These are phyloP conservation scores for Orthosia cruda DNA, from an alignment of 2,888 invertebrate species.

Conservation along the genomic window DNA sequence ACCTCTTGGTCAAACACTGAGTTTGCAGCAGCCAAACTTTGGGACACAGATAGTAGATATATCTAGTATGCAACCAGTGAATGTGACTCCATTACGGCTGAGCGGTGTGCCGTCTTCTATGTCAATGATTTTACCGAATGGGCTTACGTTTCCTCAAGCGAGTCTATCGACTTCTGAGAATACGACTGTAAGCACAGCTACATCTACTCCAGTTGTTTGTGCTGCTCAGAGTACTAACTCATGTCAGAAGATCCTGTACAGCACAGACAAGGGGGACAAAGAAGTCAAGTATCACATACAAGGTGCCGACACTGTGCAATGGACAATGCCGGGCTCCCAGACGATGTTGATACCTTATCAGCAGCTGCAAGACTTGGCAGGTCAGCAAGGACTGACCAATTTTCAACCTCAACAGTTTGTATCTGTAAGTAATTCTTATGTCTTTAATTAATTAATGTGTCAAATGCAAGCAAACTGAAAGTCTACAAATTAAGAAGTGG, in stretches of 20 bases:
- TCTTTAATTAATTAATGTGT: not conserved
- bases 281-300: conserved; percentile 89
- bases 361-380: conserved; percentile 86
- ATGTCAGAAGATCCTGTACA: conserved; percentile 88
- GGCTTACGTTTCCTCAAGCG: conserved; percentile 86
- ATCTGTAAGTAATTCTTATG: conserved; percentile 81
- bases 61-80: conserved; percentile 88
- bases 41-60: conserved; percentile 88
- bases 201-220: conserved; percentile 88
- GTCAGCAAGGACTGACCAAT: conserved; percentile 83
- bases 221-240: conserved; percentile 87
- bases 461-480: too few species aligned
- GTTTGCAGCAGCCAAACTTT: conserved; percentile 86
- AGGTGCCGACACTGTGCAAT: conserved; percentile 87
- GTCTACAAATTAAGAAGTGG: too few species aligned
- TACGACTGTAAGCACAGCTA: conserved; percentile 88
- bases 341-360: conserved; percentile 90
- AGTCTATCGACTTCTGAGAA: conserved; percentile 84
- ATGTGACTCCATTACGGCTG: conserved; percentile 86
- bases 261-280: conserved; percentile 88
- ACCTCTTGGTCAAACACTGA: conserved; percentile 84
- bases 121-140: conserved; percentile 89
- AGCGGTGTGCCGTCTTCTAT: conserved; percentile 89
- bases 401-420: conserved; percentile 89
- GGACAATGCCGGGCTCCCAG: conserved; percentile 88